phyloP scores from a whole-genome alignment of 2,797 vertebrate genomes.

The Sebastes steindachneri region DNA sequence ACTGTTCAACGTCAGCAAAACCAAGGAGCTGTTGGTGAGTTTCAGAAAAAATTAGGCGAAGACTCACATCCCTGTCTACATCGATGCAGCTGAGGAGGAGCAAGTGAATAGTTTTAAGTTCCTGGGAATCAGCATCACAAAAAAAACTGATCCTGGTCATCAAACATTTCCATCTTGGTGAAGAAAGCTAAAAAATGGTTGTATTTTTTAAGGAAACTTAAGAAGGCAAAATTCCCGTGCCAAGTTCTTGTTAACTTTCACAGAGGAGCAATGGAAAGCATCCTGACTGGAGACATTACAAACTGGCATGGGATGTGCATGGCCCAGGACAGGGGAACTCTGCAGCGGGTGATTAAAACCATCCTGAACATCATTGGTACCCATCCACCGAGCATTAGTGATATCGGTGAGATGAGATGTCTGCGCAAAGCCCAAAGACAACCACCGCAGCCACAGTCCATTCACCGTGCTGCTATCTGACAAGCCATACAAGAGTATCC shows the following conservation, averaged over 20 bases:
- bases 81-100: neutral
- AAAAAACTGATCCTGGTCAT: rapidly evolving
- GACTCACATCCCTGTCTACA: neutral
- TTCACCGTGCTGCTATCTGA: neutral
- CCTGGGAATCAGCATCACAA: neutral
- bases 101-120: neutral
- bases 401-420: neutral
- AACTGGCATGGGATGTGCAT: neutral
- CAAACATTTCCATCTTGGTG: rapidly evolving
- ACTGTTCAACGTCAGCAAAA: neutral
- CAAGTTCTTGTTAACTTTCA: neutral
- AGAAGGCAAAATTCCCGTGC: neutral
- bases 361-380: neutral
- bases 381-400: neutral
- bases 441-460: too few relatives aligned
- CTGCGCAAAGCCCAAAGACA: neutral
- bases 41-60: neutral
- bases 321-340: neutral
- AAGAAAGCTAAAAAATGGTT: rapidly evolving
- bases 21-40: neutral
- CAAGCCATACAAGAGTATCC: rapidly evolving
- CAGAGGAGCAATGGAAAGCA: neutral
- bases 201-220: neutral
- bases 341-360: neutral
- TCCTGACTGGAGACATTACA: neutral